A percentile compares a stretch with the other conserved stretches of the same genome.
phyloP scores from a whole-genome alignment of 2,113 vertebrate species.

The Erpornis zantholeuca region DNA sequence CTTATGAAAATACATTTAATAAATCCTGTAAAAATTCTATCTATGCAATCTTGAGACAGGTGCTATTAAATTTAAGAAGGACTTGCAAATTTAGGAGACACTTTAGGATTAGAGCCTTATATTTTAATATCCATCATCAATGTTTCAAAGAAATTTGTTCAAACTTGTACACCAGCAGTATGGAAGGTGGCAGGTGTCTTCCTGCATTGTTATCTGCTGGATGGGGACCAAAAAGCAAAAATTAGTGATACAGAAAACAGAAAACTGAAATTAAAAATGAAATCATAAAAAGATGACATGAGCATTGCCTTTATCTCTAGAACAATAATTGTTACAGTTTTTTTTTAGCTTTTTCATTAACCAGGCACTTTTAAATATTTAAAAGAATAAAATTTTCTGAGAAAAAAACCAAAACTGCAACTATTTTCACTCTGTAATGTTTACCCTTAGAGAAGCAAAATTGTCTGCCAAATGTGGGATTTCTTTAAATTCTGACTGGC shows the following conservation, averaged over 20 bases:
- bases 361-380: neutral
- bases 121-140: neutral
- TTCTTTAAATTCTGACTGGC: neutral
- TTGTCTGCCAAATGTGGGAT: neutral
- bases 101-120: neutral
- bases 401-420: neutral
- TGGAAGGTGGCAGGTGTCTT: neutral
- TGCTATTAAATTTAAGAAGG: neutral
- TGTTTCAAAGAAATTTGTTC: neutral
- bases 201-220: neutral
- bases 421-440: neutral
- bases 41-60: neutral
- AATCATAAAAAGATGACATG: neutral
- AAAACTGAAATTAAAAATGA: neutral
- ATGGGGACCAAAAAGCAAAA: neutral
- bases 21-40: neutral
- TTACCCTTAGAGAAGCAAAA: neutral
- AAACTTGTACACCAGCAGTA: neutral
- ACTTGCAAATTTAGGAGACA: neutral
- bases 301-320: neutral
- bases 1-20: neutral
- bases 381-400: neutral
- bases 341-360: neutral
- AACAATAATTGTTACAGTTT: neutral
- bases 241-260: neutral